A percentile compares a stretch with the other conserved stretches of the same genome.
Evolutionary conservation across 1,140 invertebrate species (phyloP).

Genomic region (Periplaneta americana): DNA sequence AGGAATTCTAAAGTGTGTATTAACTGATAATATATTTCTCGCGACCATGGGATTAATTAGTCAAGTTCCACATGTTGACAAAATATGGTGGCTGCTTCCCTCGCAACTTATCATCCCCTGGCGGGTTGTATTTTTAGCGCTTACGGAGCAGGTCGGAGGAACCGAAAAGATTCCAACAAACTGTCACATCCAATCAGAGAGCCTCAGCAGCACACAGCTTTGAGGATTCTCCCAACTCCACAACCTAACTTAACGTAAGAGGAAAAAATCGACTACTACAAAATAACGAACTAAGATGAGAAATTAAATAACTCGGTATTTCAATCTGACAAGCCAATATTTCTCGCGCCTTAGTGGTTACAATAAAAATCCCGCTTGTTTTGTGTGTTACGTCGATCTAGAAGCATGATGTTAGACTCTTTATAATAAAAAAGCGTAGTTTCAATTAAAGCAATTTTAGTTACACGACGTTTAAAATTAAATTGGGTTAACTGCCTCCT

Average conservation of each 20-base stretch:
- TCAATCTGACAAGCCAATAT: neutral
- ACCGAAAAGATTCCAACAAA: neutral
- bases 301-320: neutral
- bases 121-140: neutral
- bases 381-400: neutral
- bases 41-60: neutral
- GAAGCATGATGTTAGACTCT: neutral
- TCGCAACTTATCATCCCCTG: neutral
- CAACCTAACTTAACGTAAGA: neutral
- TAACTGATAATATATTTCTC: no score
- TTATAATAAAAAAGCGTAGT: neutral
- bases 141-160: no score
- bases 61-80: neutral
- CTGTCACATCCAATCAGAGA: neutral
- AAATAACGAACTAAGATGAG: neutral
- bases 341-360: neutral
- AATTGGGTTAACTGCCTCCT: no score
- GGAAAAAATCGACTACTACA: neutral
- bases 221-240: neutral
- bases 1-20: no score
- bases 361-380: neutral
- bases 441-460: neutral
- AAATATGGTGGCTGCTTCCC: neutral
- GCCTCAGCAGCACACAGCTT: neutral
- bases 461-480: neutral